Evolutionary conservation across 2,888 invertebrate genomes (phyloP).

Genomic region (Ophioninae sp.): DNA sequence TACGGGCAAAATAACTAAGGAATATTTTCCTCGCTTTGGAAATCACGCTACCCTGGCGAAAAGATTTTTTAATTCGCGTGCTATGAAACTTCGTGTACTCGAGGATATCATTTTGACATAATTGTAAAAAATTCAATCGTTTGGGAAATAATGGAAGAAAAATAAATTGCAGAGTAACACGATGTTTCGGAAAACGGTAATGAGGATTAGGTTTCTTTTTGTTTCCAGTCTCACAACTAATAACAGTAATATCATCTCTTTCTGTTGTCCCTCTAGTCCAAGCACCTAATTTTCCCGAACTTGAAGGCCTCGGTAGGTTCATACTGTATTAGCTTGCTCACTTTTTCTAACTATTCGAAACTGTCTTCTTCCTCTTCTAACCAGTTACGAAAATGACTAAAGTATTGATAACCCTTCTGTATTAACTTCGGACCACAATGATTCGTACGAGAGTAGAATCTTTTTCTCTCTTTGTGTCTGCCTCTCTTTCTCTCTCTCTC

Average conservation of each 20-base stretch:
- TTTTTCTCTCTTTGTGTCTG: too few relatives aligned
- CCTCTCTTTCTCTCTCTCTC: slow-evolving; percentile 18
- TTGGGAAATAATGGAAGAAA: not conserved
- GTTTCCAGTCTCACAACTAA: slow-evolving; percentile 72
- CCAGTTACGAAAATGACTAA: slow-evolving; percentile 25
- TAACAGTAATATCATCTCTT: slow-evolving; percentile 79
- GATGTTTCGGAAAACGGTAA: slow-evolving; percentile 31
- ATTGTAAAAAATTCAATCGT: not conserved
- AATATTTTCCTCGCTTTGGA: too few relatives aligned
- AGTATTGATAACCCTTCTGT: slow-evolving; percentile 33
- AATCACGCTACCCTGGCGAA: not conserved
- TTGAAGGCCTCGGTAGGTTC: slow-evolving; percentile 85
- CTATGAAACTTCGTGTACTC: slow-evolving; percentile 24
- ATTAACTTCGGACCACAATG: slow-evolving; percentile 27
- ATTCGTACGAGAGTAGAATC: slow-evolving; percentile 38
- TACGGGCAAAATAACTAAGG: too few relatives aligned
- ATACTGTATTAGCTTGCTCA: slow-evolving; percentile 79
- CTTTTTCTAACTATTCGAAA: slow-evolving; percentile 58
- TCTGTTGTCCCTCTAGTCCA: slow-evolving; percentile 83
- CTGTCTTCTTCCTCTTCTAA: slow-evolving; percentile 55
- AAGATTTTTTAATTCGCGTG: slow-evolving; percentile 2
- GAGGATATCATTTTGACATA: not conserved
- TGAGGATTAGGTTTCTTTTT: slow-evolving; percentile 65
- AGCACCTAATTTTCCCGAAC: slow-evolving; percentile 85
- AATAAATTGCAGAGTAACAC: slow-evolving; percentile 29